Base-by-base conservation (phyloP, 2,797 vertebrate species). In the Pangasius mekongensis region DNA sequence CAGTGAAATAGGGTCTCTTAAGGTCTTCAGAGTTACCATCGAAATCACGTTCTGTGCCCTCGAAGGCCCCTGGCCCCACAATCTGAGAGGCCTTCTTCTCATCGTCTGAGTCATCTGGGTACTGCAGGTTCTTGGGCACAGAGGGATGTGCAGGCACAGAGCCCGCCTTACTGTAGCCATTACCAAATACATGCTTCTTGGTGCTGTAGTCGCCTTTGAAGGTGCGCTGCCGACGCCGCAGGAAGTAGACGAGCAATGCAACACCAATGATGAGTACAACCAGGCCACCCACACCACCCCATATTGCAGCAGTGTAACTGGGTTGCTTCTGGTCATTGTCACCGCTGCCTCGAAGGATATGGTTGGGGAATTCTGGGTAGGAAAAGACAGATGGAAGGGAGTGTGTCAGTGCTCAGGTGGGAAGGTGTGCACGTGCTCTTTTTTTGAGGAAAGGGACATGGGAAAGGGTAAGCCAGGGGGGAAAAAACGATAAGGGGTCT, bases 161-260 rank as follows among this genome's bases (percentile, higher is more conserved):
- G 0, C 96, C 94, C 0, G 98, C 97, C 89, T 99, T 99, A 95
- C 97, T 98, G 97, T 99, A 99, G 88, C 98, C 98, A 0, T 99
- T 99, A 62, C 98, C 98, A 0, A 98, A 99, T 82, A 98, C 98
- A 0, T 99, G 98, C 90, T 99, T 99, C 96, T 99, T 99, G 91
- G 98, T 99, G 97, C 97, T 99, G 97, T 99, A 99, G 97, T 99
- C 98, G 1, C 98, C 98, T 94, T 99, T 99, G 97, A 99, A 99
- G 96, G 98, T 99, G 95, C 98, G 98, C 89, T 98, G 98, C 90
- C 98, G 97, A 90, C 97, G 97, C 87, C 98, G 97, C 86, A 99
- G 97, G 91, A 98, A 97, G 90, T 97, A 89, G 95, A 98, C 96
- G 89, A 98, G 96, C 91, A 98, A 96, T 71, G 96, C 94, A 74